Base-by-base conservation (phyloP, 2,888 invertebrate genomes). In the Monopis laevigella region DNA sequence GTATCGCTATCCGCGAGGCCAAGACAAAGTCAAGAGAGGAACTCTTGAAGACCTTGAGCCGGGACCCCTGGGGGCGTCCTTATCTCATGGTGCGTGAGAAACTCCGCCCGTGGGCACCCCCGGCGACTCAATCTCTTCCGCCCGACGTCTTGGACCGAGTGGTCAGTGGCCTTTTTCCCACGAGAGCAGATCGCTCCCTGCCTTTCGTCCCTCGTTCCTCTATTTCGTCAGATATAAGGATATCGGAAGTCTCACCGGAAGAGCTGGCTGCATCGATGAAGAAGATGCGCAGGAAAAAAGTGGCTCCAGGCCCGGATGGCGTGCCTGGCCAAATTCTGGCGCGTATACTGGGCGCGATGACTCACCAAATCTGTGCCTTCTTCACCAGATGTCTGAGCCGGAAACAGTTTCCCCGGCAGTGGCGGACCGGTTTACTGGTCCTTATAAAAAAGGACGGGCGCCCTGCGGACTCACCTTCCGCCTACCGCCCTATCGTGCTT, bases 371-470 rank as follows among this genome's bases (percentile, higher is more conserved):
- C 12, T 13, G 12, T 2, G 3, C 24, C 2, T 24, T 38, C 5
- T 30, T 42, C n/a, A 8, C n/a, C 7, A 24, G 30, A 2, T 42
- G 42, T 17, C 8, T 42, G 21, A 8, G 18, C 8, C 11, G 3
- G 10, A 32, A 32, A 2, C 21, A 14, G 2, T 43, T 43, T 12
- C 43, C 43, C 2, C 2, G 8, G 7, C 14, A 6, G 19, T 43
- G 43, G 43, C 39, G 39, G 19, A 34, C 39, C 2, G 43, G 43
- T 5, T 8, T 12, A 12, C 32, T 43, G 12, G 40, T 43, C 8
- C 35, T 40, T n/a, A 17, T 43, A 8, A 21, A 12, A 10, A 41
- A 41, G 34, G 34, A 21, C 16, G 34, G 34, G 8, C 14, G 41
- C 10, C 34, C 41, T 2, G 34, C 13, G 13, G 41, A 41, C 6